Conservation (phyloP, 23 tunicate genomes). For the Trididemnum miniatum region DNA sequence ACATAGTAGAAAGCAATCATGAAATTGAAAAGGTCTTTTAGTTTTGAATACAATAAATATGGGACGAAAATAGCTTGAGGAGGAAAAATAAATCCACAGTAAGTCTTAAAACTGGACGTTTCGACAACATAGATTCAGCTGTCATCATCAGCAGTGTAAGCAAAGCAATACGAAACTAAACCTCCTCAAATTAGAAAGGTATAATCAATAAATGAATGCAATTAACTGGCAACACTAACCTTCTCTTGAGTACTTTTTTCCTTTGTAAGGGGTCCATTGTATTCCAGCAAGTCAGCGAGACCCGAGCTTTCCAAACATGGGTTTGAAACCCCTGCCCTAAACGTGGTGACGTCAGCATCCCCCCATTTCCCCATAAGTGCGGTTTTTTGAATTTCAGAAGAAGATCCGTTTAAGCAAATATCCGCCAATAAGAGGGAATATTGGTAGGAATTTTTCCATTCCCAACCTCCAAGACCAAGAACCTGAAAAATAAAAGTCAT, state of each 20-base stretch:
- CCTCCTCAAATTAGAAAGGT: no score
- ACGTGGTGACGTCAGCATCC: slow-evolving; percentile 90
- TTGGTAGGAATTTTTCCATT: slow-evolving; percentile 74
- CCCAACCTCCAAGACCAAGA: slow-evolving; percentile 62
- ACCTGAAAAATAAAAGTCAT: slow-evolving; percentile 10
- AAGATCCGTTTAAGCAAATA: slow-evolving; percentile 51
- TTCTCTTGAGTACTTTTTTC: not conserved
- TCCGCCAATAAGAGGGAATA: slow-evolving; percentile 71
- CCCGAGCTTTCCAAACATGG: slow-evolving; percentile 83
- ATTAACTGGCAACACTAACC: not conserved
- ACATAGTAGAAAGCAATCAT: no score
- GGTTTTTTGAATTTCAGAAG: slow-evolving; percentile 58
- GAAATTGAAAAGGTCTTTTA: no score
- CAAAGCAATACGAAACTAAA: no score
- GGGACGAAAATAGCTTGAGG: no score
- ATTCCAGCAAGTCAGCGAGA: slow-evolving; percentile 84
- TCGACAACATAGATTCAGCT: no score
- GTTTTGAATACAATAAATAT: no score
- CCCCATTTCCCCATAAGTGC: slow-evolving; percentile 94
- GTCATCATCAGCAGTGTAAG: no score
- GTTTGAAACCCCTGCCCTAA: slow-evolving; percentile 83
- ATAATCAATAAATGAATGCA: no score
- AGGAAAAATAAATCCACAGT: no score
- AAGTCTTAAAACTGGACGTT: no score
- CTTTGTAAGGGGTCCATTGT: slow-evolving; percentile 26